phyloP scores from a whole-genome alignment of 2,797 vertebrate species.

The Xiphorhynchus erythropygius region DNA sequence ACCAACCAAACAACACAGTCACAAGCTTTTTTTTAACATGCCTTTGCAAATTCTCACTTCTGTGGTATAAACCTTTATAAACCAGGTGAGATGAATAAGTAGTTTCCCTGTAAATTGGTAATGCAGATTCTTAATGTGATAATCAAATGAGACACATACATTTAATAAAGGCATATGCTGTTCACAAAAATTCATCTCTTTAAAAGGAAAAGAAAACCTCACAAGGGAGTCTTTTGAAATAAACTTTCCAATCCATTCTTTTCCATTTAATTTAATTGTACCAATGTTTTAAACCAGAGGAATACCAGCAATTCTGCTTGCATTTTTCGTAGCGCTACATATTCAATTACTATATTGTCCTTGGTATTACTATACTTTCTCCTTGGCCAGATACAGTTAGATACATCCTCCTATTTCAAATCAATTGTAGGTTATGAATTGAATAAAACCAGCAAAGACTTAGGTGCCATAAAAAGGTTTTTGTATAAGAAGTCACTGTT shows the following conservation, averaged over 20 bases:
- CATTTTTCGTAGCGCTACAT: not conserved
- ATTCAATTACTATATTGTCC: not conserved
- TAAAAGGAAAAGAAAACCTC: not conserved
- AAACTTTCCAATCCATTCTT: not conserved
- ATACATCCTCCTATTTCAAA: not conserved
- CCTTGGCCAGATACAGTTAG: not conserved
- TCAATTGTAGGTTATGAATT: not conserved
- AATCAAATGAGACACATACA: not conserved
- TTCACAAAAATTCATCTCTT: not conserved
- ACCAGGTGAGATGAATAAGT: not conserved
- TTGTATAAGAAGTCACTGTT: not conserved
- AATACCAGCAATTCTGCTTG: not conserved
- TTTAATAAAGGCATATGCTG: not conserved
- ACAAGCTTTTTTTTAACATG: not conserved
- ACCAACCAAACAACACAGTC: not conserved
- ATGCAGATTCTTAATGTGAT: not conserved
- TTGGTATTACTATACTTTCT: not conserved
- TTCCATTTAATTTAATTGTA: not conserved
- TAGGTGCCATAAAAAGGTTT: not conserved
- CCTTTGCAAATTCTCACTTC: not conserved
- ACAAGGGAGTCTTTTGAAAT: not conserved
- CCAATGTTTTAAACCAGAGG: not conserved
- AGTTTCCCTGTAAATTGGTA: not conserved
- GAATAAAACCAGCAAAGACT: not conserved
- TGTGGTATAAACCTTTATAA: not conserved